Base-by-base conservation (phyloP, 2,113 vertebrate genomes). In the Lichenostomus cassidix region DNA sequence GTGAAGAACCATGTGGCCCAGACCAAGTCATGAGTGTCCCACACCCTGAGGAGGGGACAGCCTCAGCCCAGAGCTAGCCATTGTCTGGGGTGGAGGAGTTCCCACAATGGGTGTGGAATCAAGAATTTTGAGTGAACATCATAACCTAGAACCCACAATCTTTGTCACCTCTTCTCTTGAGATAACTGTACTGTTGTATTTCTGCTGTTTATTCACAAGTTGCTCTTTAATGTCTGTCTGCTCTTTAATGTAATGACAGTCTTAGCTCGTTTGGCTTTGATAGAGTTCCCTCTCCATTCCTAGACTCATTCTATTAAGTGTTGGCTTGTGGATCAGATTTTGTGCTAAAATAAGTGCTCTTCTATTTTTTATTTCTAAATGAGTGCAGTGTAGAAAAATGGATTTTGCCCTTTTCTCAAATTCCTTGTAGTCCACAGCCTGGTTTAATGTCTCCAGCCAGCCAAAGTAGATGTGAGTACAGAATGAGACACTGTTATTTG, bases 1-100 rank as follows among this genome's bases (percentile, higher is more conserved):
- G 7, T 0, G 1, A 67, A 69, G n/a, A 44, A 24, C 28, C 27
- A 4, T 0, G 9, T 24, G 49, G 17, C 37, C 70, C 46, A 19
- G 60, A 65, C 53, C 5, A 47, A 49, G 3, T 8, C 64, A 24
- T 15, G 33, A 47, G 27, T 3, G 15, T 35, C 24, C 24, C 25
- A n/a, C 1, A 2, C 10, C 9, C 8, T 22, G 37, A 65, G 33
- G 24, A 65, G 10, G 33, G 8, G 28, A 14, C 6, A 8, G 15
- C 33, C 23, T 16, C 67, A 52, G 16, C 27, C 23, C 50, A 62
- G 46, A 83, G 35, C 11, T 33, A 31, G 23, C 28, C 21, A 5
- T 14, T 11, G 18, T 17, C 50, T 42, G 18, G 11, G 7, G 25
- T 47, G 46, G 41, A 68, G 35, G 2, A 28, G 15, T 6, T 8